Base-by-base conservation (phyloP, 2,888 invertebrate genomes). In the Dasypolia templi region DNA sequence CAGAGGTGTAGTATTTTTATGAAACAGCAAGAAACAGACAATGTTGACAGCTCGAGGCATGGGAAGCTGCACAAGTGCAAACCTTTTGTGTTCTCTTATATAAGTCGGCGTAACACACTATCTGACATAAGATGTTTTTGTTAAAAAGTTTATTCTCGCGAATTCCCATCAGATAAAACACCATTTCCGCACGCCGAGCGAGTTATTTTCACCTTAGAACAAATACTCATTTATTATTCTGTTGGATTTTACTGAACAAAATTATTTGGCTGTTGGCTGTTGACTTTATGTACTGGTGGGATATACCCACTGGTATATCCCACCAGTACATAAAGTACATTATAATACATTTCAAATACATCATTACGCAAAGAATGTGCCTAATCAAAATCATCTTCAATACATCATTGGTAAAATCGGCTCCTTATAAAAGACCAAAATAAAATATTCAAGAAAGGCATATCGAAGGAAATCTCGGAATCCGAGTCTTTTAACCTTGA, bases 1-100 rank as follows among this genome's bases (percentile, higher is more conserved):
- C 90, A 87, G 69, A 42, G 78, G 61, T 79, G 72, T 73, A 77
- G 67, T 68, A 82, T 79, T 83, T 77, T 73, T 72, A 64, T 58
- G 53, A 70, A 75, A 68, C 56, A 64, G 83, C 83, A 92, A 92
- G 91, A 91, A 92, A 92, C 87, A 87, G 89, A 94, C 94, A 93
- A 94, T 94, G 93, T 91, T 87, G 87, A 87, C 87, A 83, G 88
- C 84, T 79, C 81, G 86, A 84, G 86, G 91, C 92, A 92, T 95
- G 95, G 91, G 95, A 95, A 95, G 89, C 93, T 91, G 85, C 82
- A 90, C 92, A 92, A 94, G 91, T 92, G 94, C 93, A 90, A 84
- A 89, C 90, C 92, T 92, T 80, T 93, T 93, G 93, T 93, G 76
- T 88, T 81, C 75, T 87, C 88, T 94, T 93, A 92, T 91, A 90